phyloP scores from a whole-genome alignment of 1,140 invertebrate genomes.

The Lordiphosa collinella region DNA sequence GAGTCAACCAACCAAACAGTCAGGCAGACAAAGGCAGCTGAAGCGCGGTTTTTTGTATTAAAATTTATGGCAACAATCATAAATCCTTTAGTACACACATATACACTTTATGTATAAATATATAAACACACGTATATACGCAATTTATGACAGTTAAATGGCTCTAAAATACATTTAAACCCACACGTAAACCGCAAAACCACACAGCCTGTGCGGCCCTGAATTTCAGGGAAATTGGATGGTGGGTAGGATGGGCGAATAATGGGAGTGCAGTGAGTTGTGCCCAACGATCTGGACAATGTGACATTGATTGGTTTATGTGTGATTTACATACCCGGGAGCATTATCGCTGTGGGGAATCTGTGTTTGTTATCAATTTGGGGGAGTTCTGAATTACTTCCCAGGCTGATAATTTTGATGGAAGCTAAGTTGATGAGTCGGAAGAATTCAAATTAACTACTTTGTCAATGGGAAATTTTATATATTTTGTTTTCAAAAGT shows the following conservation, averaged over 20 bases:
- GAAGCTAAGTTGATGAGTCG: conserved; percentile 4
- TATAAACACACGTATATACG: neutral
- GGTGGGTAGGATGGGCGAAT: too few species aligned
- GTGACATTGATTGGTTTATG: conserved; percentile 68
- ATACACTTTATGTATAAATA: conserved; percentile 11
- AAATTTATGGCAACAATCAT: conserved; percentile 61
- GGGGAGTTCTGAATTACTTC: conserved; percentile 13
- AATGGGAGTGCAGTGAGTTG: too few species aligned
- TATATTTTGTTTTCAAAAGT: too few species aligned
- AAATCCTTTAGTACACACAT: conserved; percentile 43
- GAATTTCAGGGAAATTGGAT: neutral
- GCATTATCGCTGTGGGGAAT: neutral
- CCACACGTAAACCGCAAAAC: conserved; percentile 1
- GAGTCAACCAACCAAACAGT: conserved; percentile 1
- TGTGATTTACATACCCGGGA: conserved; percentile 39
- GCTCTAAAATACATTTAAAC: conserved; percentile 50
- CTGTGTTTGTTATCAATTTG: conserved; percentile 10
- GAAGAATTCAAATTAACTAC: conserved; percentile 9
- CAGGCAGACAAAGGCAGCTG: conserved; percentile 12
- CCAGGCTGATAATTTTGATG: neutral
- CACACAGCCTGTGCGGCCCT: conserved; percentile 2
- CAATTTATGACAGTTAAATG: conserved; percentile 32
- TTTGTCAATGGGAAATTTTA: too few species aligned
- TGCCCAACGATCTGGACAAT: conserved; percentile 46
- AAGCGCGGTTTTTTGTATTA: conserved; percentile 44